Conservation (phyloP, 2,797 vertebrate species). For the Mastacembelus armatus region DNA sequence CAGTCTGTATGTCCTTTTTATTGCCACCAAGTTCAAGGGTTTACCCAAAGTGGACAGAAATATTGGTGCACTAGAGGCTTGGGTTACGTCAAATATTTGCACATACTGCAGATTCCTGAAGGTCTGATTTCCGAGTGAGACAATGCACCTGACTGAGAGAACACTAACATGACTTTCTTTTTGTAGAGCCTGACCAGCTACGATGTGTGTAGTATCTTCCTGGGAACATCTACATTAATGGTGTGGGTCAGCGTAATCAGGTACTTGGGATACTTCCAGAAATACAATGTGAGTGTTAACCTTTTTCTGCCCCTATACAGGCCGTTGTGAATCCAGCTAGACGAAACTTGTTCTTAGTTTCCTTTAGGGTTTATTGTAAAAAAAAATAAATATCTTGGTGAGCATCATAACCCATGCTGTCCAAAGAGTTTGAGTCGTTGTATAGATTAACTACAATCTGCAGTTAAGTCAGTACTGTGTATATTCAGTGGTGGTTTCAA, state of each 20-base stretch:
- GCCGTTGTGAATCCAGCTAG: too few relatives aligned
- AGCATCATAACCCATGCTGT: neutral
- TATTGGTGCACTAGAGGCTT: too few relatives aligned
- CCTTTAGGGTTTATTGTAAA: too few relatives aligned
- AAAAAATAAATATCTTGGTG: too few relatives aligned
- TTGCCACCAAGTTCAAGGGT: slow-evolving; percentile 9
- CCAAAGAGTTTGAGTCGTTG: neutral
- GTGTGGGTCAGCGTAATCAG: slow-evolving; percentile 97
- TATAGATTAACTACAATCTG: neutral
- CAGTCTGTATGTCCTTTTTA: slow-evolving; percentile 4
- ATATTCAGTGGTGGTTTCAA: neutral
- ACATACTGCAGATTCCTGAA: too few relatives aligned
- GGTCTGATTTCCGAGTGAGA: too few relatives aligned
- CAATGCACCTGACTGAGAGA: too few relatives aligned
- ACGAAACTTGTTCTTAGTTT: too few relatives aligned
- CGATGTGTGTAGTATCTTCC: slow-evolving; percentile 96
- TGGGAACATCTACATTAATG: slow-evolving; percentile 94
- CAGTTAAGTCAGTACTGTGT: neutral
- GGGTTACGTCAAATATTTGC: too few relatives aligned
- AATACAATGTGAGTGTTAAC: slow-evolving; percentile 91
- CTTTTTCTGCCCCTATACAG: neutral
- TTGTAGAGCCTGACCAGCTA: slow-evolving; percentile 92
- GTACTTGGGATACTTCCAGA: slow-evolving; percentile 97
- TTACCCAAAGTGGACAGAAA: too few relatives aligned
- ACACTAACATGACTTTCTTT: neutral